Conservation (phyloP, 2,797 vertebrate species). For the Mycteria americana region DNA sequence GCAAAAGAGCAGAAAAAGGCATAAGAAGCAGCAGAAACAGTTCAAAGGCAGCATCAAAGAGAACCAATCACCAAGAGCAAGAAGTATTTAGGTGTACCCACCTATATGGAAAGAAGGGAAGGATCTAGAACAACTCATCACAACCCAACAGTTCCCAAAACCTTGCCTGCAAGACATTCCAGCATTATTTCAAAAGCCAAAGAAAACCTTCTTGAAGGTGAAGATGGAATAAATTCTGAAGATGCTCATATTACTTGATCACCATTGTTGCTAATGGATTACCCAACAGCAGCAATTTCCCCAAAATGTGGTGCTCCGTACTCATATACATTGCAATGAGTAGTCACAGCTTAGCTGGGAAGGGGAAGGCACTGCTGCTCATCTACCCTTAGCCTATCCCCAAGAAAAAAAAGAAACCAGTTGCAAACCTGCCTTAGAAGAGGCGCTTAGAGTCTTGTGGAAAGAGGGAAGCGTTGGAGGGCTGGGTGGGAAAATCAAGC, state of each 20-base stretch:
- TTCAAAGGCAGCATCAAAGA: background rate
- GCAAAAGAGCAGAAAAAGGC: background rate
- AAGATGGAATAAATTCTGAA: background rate
- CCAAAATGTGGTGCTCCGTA: background rate
- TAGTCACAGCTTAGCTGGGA: background rate
- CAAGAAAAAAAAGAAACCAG: too few species aligned
- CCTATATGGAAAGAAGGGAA: background rate
- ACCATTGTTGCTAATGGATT: fast-evolving
- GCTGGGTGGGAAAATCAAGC: background rate
- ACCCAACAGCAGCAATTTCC: background rate
- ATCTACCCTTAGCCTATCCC: too few species aligned
- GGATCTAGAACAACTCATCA: background rate
- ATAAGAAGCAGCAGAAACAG: background rate
- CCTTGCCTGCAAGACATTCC: background rate
- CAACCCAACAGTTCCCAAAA: background rate
- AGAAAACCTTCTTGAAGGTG: background rate
- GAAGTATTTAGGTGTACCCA: background rate
- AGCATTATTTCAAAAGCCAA: background rate
- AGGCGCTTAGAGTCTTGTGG: background rate
- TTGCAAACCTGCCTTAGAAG: background rate
- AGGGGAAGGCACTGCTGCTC: background rate
- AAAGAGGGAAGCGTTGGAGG: background rate
- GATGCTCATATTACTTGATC: background rate
- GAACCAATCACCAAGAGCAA: background rate
- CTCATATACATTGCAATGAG: fast-evolving